phyloP scores from a whole-genome alignment of 2,888 invertebrate genomes.

The Apoda limacodes region DNA sequence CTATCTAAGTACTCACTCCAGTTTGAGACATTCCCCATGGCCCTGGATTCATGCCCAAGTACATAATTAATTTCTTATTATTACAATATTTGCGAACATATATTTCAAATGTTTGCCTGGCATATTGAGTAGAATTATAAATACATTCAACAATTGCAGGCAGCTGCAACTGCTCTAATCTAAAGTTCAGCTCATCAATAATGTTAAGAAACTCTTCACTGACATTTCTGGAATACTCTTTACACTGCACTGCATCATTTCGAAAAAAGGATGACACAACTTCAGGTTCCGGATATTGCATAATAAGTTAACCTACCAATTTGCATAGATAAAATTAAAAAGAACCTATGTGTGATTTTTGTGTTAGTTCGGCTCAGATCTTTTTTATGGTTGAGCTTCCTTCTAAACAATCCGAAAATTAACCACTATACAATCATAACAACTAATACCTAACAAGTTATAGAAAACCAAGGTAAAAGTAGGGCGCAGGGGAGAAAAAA shows the following conservation, averaged over 20 bases:
- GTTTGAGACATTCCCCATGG: constrained; percentile 97
- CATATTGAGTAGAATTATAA: constrained; percentile 91
- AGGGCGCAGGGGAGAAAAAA: too few relatives aligned
- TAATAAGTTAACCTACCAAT: too few relatives aligned
- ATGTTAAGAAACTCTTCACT: constrained; percentile 39
- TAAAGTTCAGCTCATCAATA: constrained; percentile 46
- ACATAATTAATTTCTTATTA: constrained; percentile 77
- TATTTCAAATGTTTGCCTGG: constrained; percentile 78
- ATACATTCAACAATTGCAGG: constrained; percentile 72
- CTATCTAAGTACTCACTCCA: constrained; percentile 84
- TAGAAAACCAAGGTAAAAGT: too few relatives aligned
- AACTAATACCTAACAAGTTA: too few relatives aligned
- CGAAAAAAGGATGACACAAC: constrained; percentile 45
- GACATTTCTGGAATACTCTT: constrained; percentile 19
- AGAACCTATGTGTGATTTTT: too few relatives aligned
- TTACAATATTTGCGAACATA: constrained; percentile 80
- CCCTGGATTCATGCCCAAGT: constrained; percentile 97
- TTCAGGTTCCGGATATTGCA: constrained; percentile 30
- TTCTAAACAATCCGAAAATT: too few relatives aligned
- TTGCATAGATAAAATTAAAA: too few relatives aligned
- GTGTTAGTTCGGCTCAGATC: too few relatives aligned
- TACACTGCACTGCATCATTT: constrained; percentile 6
- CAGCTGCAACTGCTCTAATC: constrained; percentile 56
- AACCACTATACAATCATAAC: too few relatives aligned
- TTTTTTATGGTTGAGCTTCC: too few relatives aligned